Percentiles rank a stretch among this genome's conserved stretches.
Conservation (phyloP, 1,140 invertebrate species). For the Dendrolimus kikuchii region DNA sequence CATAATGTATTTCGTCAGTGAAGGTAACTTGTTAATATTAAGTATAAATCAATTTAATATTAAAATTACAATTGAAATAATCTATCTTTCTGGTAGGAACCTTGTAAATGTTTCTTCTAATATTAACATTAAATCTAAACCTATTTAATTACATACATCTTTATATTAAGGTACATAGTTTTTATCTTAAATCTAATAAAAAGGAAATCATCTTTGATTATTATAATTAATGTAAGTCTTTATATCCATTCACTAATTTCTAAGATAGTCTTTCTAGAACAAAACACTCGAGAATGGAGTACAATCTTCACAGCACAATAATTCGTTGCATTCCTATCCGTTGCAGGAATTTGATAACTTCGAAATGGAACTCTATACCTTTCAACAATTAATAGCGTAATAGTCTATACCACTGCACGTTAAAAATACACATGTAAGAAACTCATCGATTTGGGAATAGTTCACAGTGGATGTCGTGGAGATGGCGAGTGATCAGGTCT, state of each 20-base stretch:
- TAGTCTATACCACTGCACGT: too few relatives aligned
- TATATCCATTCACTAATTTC: too few relatives aligned
- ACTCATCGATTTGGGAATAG: not conserved
- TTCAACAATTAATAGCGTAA: too few relatives aligned
- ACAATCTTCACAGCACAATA: slow-evolving; percentile 23
- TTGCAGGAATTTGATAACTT: not conserved
- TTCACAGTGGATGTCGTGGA: slow-evolving; percentile 52
- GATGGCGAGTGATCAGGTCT: slow-evolving; percentile 41
- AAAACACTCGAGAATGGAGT: slow-evolving; percentile 3
- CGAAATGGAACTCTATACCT: too few relatives aligned
- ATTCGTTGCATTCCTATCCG: slow-evolving; percentile 5
- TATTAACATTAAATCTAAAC: slow-evolving; percentile 20
- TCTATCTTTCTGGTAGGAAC: slow-evolving; percentile 57
- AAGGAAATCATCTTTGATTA: too few relatives aligned
- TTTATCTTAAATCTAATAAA: too few relatives aligned
- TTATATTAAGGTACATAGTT: slow-evolving; percentile 31
- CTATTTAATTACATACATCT: slow-evolving; percentile 28
- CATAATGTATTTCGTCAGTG: too few relatives aligned
- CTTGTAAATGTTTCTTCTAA: slow-evolving; percentile 43
- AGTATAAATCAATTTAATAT: not conserved
- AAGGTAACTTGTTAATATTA: too few relatives aligned
- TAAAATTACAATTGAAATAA: slow-evolving; percentile 32
- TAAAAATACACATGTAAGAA: too few relatives aligned
- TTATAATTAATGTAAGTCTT: too few relatives aligned
- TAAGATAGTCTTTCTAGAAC: too few relatives aligned